These are phyloP conservation scores for Eremophila alpestris DNA, from an alignment of 2,797 vertebrate species.

Conservation along the genomic window DNA sequence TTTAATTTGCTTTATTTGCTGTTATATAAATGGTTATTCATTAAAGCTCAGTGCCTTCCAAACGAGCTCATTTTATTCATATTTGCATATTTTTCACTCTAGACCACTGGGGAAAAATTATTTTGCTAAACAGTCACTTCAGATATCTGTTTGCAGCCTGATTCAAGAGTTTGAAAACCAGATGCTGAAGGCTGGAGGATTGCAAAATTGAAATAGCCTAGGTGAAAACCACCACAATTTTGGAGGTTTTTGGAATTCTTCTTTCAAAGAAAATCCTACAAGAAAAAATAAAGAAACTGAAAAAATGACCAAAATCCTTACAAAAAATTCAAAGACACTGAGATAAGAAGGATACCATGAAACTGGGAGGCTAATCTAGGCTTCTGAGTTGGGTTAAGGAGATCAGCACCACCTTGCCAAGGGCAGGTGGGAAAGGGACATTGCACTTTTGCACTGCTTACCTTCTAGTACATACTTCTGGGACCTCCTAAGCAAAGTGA, in stretches of 20 bases:
- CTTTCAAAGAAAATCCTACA: not conserved
- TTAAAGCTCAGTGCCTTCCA: constrained; percentile 33
- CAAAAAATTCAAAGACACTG: not conserved
- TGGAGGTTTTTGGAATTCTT: not conserved
- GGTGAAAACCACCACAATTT: not conserved
- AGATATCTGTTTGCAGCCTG: not conserved
- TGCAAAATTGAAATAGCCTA: not conserved
- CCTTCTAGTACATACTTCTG: not conserved
- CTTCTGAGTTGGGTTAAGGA: not conserved
- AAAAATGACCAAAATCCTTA: not conserved
- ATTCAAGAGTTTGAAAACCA: constrained; percentile 1
- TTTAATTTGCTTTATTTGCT: constrained; percentile 39
- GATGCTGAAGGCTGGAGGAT: not conserved
- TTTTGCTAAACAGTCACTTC: constrained; percentile 25
- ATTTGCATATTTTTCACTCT: constrained; percentile 52
- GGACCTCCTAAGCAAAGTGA: not conserved
- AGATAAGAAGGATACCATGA: not conserved
- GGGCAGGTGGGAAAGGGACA: not conserved
- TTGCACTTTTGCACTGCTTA: not conserved
- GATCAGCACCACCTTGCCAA: not conserved
- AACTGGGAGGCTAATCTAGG: not conserved
- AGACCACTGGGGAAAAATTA: constrained; percentile 14
- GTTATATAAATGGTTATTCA: constrained; percentile 37
- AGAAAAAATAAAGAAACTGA: not conserved
- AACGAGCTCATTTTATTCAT: constrained; percentile 19